Base-by-base conservation (phyloP, 1,140 invertebrate genomes). In the Doryteuthis pealeii region DNA sequence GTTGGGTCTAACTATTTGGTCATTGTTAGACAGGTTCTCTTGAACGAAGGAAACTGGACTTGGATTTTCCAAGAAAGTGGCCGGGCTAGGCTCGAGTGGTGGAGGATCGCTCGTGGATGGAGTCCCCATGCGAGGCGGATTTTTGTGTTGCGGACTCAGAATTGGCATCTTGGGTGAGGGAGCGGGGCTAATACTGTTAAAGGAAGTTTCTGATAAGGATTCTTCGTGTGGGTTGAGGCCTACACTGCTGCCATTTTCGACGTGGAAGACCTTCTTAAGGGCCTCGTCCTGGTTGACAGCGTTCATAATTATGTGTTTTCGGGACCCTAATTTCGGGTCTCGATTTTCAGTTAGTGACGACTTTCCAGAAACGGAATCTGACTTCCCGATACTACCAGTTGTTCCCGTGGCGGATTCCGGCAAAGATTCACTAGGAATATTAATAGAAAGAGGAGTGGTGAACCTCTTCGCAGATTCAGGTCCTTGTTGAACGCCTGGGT, bases 141-240 rank as follows among this genome's bases (percentile, higher is more conserved):
- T 74, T 65, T 83, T 81, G 62, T 84, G 81, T 58, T 84, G 83
- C 5, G 83, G 83, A 73, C 81, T 82, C 26, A 84, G 72, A 31
- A 81, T 84, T 2, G 83, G 83, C 83, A 84, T 84, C 74, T 84
- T 84, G 5, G 83, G 83, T 28, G 83, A 84, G 40, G 80, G 76
- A 22, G 83, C 43, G 10, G 70, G 40, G 40, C 70, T 45, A 49
- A 71, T 45, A 40, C 40, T 71, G 70, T 18, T 30, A 45, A n/a
- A 32, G 26, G 70, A 71, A 14, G 70, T 43, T 32, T 31, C 32
- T 12, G 66, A 68, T 68, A 31, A 28, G 30, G 26, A 18, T 33
- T 68, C 66, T 33, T 33, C 66, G 28, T 32, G 30, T 8, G 66
- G 66, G 32, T 68, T 68, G 10, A 68, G 26, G 10, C 15, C 10